Percentiles rank a stretch among this genome's conserved stretches.
Conservation (phyloP, 2,113 vertebrate species). For the Danionella cerebrum region DNA sequence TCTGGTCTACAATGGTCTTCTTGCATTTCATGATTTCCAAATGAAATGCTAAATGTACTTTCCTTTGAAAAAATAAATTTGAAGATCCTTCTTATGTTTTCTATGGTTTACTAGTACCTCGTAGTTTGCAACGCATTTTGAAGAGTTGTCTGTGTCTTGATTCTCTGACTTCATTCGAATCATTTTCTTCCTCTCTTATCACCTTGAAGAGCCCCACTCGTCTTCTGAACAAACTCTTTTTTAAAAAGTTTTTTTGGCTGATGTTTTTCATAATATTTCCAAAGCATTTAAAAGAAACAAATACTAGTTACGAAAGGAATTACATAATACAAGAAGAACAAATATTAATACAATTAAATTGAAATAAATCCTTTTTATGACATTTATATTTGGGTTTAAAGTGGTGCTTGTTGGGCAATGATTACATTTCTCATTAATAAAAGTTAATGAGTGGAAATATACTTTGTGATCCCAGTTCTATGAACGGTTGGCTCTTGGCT, state of each 20-base stretch:
- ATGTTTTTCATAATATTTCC: background rate
- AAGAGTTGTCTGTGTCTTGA: too few species aligned
- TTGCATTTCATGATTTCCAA: too few species aligned
- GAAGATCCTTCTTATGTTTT: too few species aligned
- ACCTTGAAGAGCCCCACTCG: slow-evolving; percentile 9
- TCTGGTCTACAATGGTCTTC: too few species aligned
- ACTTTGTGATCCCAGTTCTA: background rate
- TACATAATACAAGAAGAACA: slow-evolving; percentile 14
- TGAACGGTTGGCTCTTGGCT: background rate
- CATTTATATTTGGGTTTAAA: background rate
- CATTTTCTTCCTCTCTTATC: too few species aligned
- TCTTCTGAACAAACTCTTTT: background rate
- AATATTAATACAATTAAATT: background rate
- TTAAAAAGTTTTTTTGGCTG: background rate
- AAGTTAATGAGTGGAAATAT: background rate
- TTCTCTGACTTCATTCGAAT: too few species aligned
- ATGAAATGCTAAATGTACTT: too few species aligned
- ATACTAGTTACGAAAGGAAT: slow-evolving; percentile 4
- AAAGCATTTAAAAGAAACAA: background rate
- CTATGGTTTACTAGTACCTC: too few species aligned
- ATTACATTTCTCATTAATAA: background rate
- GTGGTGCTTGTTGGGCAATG: too few species aligned
- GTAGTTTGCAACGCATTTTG: too few species aligned
- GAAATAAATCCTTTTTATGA: background rate
- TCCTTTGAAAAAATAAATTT: too few species aligned